phyloP scores from a whole-genome alignment of 2,888 invertebrate species.

The Penaeus monodon region DNA sequence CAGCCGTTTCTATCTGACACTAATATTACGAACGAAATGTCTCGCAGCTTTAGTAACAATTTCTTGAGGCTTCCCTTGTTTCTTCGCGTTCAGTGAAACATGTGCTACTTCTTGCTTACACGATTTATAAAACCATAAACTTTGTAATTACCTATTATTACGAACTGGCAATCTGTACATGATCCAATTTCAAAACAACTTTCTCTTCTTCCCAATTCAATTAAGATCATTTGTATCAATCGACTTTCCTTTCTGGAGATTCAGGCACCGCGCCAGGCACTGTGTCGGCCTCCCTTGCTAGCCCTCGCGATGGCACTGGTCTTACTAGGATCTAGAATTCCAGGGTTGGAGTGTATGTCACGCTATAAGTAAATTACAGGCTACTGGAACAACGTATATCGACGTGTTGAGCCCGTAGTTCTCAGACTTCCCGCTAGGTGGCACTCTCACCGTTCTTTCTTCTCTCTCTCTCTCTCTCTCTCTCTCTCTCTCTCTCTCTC shows the following conservation, averaged over 20 bases:
- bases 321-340: neutral
- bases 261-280: neutral
- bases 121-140: too few relatives aligned
- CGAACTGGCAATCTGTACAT: too few relatives aligned
- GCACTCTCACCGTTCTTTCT: neutral
- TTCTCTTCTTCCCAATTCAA: too few relatives aligned
- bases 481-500: neutral
- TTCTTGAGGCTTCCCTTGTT: too few relatives aligned
- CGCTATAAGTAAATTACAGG: slow-evolving; percentile 6
- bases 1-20: too few relatives aligned
- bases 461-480: neutral
- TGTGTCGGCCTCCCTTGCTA: neutral
- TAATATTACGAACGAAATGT: too few relatives aligned
- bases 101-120: too few relatives aligned
- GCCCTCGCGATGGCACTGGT: neutral
- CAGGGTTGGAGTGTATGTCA: slow-evolving; percentile 6
- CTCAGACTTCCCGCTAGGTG: slow-evolving; percentile 19
- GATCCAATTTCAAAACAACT: too few relatives aligned
- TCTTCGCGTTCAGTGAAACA: too few relatives aligned
- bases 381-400: neutral
- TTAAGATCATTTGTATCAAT: neutral
- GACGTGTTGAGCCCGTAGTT: slow-evolving; percentile 4
- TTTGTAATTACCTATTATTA: too few relatives aligned
- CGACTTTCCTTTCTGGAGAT: neutral
- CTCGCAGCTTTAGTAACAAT: too few relatives aligned